Evolutionary conservation across 2,888 invertebrate genomes (phyloP), one percentile per base, ranked within the genome.

Genomic region (Myopa testacea): DNA sequence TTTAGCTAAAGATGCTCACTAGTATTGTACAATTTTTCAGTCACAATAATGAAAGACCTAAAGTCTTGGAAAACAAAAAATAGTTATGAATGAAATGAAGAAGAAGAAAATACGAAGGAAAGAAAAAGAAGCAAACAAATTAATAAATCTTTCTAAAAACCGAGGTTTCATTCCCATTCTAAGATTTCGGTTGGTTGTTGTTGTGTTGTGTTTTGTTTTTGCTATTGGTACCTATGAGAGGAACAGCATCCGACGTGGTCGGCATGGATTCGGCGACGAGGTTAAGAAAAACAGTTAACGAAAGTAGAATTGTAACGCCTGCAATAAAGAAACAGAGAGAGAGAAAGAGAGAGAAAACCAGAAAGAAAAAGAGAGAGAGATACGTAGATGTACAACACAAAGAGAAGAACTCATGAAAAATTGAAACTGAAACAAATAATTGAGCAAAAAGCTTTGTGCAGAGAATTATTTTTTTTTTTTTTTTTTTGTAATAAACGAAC

Each of bases 231-330:
- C 94, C 94, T 94, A 94, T 94, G 90, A 94, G 92, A 90, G 94
- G 94, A 90, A 94, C 94, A 90, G 94, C 94, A 90, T 94, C 94
- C 90, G 94, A 94, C 87, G 94, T 93, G 84, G 94, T 94, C 90
- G 97, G 97, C 94, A 98, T 95, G 91, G 96, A 97, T 93, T 98
- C 97, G 86, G 97, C 96, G 89, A 98, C 97, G 93, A 98, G 95
- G 92, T 97, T 96, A 92, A 97, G 94, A 93, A 98, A 98, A 91
- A 98, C 97, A 92, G 97, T 98, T 93, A 98, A 94, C 91, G 98
- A 98, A 91, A 98, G 94, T 91, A 97, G 94, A 91, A 97, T 97
- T 91, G 96, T 97, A 92, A 97, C 96, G 92, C 96, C 97, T 97
- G 95, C 90, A 93, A 92, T 85, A 86, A 87, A 86, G 82, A 85